phyloP scores from a whole-genome alignment of 1,140 invertebrate species.

The Wasmannia auropunctata region DNA sequence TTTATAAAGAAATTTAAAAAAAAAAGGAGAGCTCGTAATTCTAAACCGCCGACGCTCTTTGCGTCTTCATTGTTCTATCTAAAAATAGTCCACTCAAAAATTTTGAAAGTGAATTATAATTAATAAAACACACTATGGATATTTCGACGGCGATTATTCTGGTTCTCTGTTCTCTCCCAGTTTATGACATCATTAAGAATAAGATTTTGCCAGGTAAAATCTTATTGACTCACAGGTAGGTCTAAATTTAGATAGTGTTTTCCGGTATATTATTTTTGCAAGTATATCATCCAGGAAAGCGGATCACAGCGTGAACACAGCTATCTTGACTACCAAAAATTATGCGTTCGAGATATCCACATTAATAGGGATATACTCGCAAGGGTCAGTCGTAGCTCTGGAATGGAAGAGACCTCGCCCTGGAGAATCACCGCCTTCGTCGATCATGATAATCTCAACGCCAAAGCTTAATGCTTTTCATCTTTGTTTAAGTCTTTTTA shows the following conservation, averaged over 20 bases:
- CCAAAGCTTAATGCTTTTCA: conserved; percentile 85
- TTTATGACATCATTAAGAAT: too few relatives aligned
- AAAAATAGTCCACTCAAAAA: background rate
- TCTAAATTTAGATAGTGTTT: background rate
- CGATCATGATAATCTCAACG: conserved; percentile 88
- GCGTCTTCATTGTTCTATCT: background rate
- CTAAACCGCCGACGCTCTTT: background rate
- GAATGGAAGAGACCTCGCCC: conserved; percentile 89
- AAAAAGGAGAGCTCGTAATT: background rate
- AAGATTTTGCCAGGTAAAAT: background rate
- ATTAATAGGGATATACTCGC: conserved; percentile 90
- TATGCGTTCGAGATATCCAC: conserved; percentile 88
- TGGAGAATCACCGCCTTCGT: conserved; percentile 88
- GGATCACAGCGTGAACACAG: conserved; percentile 68
- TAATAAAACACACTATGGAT: background rate
- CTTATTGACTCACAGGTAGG: background rate
- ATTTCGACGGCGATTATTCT: background rate
- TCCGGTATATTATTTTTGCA: background rate
- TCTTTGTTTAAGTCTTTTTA: background rate
- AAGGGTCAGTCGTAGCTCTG: conserved; percentile 84
- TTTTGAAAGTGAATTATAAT: background rate
- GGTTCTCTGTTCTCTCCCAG: too few relatives aligned
- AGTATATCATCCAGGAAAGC: conserved; percentile 68
- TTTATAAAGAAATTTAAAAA: background rate
- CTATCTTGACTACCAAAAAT: conserved; percentile 88